Evolutionary conservation across 2,113 vertebrate genomes (phyloP).

Genomic region (Chroicocephalus ridibundus): DNA sequence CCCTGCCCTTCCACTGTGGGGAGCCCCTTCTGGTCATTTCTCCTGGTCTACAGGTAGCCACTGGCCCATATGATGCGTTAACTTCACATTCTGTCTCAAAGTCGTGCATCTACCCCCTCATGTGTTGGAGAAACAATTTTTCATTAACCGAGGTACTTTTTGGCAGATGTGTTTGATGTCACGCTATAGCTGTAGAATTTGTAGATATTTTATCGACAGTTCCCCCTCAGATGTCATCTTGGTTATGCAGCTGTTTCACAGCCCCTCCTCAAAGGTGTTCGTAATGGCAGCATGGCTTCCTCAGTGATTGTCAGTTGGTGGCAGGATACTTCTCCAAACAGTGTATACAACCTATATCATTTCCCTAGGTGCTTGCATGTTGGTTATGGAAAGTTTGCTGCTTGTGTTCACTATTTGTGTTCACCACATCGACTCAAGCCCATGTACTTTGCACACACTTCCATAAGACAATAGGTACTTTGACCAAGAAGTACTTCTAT

Average conservation of each 20-base stretch:
- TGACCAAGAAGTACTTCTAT: not conserved
- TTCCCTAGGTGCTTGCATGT: not conserved
- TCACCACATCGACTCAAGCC: not conserved
- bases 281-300: not conserved
- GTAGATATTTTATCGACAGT: not conserved
- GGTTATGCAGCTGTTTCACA: not conserved
- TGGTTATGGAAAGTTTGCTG: not conserved
- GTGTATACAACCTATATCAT: not conserved
- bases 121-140: not conserved
- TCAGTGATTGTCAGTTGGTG: not conserved
- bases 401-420: not conserved
- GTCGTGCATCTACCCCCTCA: no score
- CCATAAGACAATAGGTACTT: not conserved
- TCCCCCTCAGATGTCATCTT: fast-evolving
- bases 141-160: not conserved
- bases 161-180: no score
- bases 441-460: not conserved
- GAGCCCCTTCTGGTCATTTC: not conserved
- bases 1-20: no score
- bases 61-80: fast-evolving
- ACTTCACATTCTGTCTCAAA: not conserved
- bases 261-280: not conserved
- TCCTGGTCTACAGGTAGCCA: no score
- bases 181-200: not conserved
- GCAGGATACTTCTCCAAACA: not conserved